Base-by-base conservation (phyloP, 2,888 invertebrate genomes). In the Callosobruchus maculatus region DNA sequence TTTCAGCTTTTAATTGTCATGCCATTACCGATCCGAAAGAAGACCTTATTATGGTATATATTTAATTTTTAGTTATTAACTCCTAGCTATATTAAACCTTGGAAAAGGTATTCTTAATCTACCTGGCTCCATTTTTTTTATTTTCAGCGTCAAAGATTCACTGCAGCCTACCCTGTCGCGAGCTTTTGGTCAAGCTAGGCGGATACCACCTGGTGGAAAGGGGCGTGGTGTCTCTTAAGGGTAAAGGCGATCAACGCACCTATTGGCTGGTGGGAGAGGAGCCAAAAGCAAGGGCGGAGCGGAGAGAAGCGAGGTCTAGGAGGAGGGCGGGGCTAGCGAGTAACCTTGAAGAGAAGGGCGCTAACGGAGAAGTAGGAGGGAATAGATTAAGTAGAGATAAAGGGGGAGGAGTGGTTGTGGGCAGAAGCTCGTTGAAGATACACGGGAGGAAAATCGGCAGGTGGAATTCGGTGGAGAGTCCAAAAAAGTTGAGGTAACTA, bases 221-320 rank as follows among this genome's bases (percentile, higher is more conserved):
- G 0, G 96, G 96, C 0, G 82, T 94, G 31, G 91, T 95, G 3
- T 88, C 92, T 2, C 93, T 96, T 91, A 96, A 96, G 84, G 95
- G 95, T 70, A 95, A 95, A 86, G 94, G 94, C 0, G 94, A 95
- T 69, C 93, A 94, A 84, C 87, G 92, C 77, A 96, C 96, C 0
- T 96, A 93, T 85, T 96, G 95, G 95, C 86, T 96, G 67, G 87
- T 92, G 4, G 95, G 95, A 0, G 95, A 96, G 84, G 93, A 94
- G 74, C 88, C 90, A 0, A 86, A 88, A 5, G 89, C 91, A 69
- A 89, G 92, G 26, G 88, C 89, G 71, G 85, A 88, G 74, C 88
- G 93, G 70, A 88, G 88, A 75, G 87, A 88, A 73, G 89, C 89
- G 78, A 87, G 91, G 66, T 86, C 89, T 78, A 84, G 88, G 80